Evolutionary conservation across 2,888 invertebrate species (phyloP).

Genomic region (Thysanoteuthis rhombus): DNA sequence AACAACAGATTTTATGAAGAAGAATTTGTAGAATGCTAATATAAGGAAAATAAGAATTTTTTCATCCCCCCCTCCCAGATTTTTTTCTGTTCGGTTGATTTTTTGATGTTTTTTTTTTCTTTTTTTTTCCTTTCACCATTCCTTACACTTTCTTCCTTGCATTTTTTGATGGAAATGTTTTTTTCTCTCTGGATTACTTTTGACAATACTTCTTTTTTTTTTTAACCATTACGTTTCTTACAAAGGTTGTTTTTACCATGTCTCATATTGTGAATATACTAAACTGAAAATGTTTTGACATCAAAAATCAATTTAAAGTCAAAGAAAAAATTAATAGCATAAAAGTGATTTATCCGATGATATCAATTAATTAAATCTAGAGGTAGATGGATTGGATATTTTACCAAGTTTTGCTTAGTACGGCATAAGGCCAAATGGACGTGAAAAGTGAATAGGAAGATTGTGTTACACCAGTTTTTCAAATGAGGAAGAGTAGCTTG

Average conservation of each 20-base stretch:
- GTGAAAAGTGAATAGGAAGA: no score
- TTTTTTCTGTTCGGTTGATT: neutral
- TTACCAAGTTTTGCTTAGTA: no score
- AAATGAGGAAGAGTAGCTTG: no score
- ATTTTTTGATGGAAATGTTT: no score
- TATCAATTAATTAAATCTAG: no score
- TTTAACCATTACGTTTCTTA: neutral
- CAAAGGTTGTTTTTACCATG: neutral
- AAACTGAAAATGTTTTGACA: neutral
- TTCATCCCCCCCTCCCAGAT: rapidly evolving
- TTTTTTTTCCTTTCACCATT: neutral
- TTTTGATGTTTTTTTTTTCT: neutral
- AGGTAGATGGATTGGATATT: no score
- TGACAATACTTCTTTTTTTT: neutral
- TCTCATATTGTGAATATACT: neutral
- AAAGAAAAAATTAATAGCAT: no score
- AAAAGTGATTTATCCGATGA: no score
- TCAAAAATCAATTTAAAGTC: neutral
- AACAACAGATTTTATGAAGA: constrained; percentile 12
- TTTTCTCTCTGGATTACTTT: neutral
- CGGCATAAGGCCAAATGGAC: no score
- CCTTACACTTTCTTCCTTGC: no score
- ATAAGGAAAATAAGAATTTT: neutral
- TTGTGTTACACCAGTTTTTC: no score
- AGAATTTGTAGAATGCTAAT: neutral